phyloP scores from a whole-genome alignment of 1,140 invertebrate species.

The Leptinotarsa undecemlineata region DNA sequence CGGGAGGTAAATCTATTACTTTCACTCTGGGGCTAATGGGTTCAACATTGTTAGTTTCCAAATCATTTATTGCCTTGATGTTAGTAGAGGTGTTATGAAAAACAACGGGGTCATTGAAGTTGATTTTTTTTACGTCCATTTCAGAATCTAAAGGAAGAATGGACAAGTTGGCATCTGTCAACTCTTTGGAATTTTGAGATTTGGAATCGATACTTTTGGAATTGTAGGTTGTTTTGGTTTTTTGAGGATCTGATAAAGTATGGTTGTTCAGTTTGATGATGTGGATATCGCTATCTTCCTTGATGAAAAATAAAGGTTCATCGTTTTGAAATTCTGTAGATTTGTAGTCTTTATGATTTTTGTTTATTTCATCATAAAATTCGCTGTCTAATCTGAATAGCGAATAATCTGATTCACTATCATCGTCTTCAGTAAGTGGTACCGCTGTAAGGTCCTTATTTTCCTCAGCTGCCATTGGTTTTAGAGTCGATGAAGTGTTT shows the following conservation, averaged over 20 bases:
- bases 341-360: conserved; percentile 31
- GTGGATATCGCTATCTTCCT: conserved; percentile 57
- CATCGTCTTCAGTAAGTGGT: conserved; percentile 5
- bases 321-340: conserved; percentile 55
- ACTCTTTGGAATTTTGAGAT: conserved; percentile 44
- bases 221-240: conserved; percentile 44
- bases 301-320: conserved; percentile 53
- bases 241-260: conserved; percentile 49
- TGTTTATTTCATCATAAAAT: conserved; percentile 18
- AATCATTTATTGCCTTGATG: conserved; percentile 30
- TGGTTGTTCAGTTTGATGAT: conserved; percentile 57
- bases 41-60: conserved; percentile 27
- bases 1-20: conserved; percentile 47
- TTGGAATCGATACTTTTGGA: conserved; percentile 51
- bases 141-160: conserved; percentile 19
- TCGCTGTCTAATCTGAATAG: conserved; percentile 20
- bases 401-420: conserved; percentile 19
- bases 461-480: background rate
- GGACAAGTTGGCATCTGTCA: conserved; percentile 43
- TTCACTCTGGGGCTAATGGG: conserved; percentile 39
- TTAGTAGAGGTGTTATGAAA: conserved; percentile 31
- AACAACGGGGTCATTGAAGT: conserved; percentile 34
- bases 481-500: too few species aligned
- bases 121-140: conserved; percentile 30
- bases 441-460: background rate